Percentiles rank a stretch among this genome's conserved stretches.
Evolutionary conservation across 2,888 invertebrate species (phyloP).

Genomic region (Mactromeris polynyma): DNA sequence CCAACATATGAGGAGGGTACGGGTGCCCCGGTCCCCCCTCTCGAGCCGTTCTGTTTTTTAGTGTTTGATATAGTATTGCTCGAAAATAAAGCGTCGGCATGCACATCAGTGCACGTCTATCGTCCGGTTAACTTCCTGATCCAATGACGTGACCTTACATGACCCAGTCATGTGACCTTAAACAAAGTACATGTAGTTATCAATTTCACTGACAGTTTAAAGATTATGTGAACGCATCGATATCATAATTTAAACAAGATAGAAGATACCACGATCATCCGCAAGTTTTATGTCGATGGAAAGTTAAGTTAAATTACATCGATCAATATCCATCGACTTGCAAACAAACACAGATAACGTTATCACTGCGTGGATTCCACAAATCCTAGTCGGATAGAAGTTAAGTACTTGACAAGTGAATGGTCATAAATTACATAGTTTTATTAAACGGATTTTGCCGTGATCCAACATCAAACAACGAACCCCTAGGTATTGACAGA

Average conservation of each 20-base stretch:
- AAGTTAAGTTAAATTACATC: neutral
- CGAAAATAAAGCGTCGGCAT: no score
- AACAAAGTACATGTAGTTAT: no score
- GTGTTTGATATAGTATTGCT: no score
- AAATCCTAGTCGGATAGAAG: neutral
- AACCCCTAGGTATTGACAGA: neutral
- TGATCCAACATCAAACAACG: neutral
- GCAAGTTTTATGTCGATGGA: neutral
- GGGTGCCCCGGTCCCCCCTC: no score
- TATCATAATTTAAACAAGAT: neutral
- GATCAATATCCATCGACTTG: neutral
- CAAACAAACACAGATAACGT: neutral
- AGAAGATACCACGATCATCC: neutral
- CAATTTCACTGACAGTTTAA: no score
- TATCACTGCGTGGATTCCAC: neutral
- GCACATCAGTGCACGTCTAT: no score
- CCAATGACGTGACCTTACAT: no score
- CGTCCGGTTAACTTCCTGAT: no score
- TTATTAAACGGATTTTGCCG: neutral
- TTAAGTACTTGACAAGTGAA: neutral
- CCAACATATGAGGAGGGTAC: no score
- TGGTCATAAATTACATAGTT: neutral
- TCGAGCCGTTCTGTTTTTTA: no score
- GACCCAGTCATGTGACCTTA: no score
- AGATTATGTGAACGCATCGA: neutral